Evolutionary conservation across 2,888 invertebrate species (phyloP).

Genomic region (Drosophila emarginata): DNA sequence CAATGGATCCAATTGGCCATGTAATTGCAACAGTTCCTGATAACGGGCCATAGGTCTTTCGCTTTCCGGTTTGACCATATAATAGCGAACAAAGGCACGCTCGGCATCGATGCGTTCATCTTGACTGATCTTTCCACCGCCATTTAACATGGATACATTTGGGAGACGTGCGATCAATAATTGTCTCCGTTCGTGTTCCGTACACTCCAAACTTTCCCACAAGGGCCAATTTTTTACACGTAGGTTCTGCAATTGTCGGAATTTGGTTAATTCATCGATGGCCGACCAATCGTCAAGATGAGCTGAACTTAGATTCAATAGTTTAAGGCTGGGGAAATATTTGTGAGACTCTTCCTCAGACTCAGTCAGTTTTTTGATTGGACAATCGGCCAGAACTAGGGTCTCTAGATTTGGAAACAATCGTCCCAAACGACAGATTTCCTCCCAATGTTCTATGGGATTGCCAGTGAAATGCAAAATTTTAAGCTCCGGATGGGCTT

Average conservation of each 20-base stretch:
- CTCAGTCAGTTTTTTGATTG: constrained; percentile 84
- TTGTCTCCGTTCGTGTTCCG: constrained; percentile 94
- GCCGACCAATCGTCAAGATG: constrained; percentile 93
- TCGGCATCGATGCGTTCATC: constrained; percentile 96
- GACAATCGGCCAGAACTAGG: constrained; percentile 93
- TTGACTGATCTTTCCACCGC: constrained; percentile 91
- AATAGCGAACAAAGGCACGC: constrained; percentile 95
- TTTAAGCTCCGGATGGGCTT: constrained; percentile 87
- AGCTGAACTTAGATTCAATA: constrained; percentile 93
- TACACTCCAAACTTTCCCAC: constrained; percentile 91
- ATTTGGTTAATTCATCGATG: constrained; percentile 92
- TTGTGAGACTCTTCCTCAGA: constrained; percentile 77
- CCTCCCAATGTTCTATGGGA: constrained; percentile 91
- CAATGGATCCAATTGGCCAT: constrained; percentile 95
- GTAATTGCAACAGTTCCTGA: constrained; percentile 91
- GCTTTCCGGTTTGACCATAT: constrained; percentile 93
- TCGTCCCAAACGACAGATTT: constrained; percentile 91
- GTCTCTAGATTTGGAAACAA: constrained; percentile 93
- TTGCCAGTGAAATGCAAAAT: constrained; percentile 95
- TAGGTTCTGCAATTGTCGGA: constrained; percentile 91
- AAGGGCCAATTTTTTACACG: constrained; percentile 89
- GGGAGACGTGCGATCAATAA: constrained; percentile 94
- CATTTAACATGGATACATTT: constrained; percentile 92
- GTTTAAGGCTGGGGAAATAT: constrained; percentile 84
- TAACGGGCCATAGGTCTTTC: constrained; percentile 87